Conservation (phyloP, 2,113 vertebrate species). For the Garra rufa region DNA sequence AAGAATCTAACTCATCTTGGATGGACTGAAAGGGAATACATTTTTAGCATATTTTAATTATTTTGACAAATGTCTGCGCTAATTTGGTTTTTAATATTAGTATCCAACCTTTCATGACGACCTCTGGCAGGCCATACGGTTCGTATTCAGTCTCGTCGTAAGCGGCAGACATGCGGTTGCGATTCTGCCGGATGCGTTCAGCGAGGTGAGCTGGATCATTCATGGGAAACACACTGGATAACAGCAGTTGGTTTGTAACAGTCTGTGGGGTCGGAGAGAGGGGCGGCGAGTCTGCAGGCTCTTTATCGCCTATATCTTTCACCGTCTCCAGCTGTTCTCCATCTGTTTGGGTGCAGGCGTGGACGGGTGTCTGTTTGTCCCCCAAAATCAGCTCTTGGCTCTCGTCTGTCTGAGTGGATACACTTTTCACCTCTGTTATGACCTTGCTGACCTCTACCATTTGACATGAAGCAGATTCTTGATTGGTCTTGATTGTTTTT, state of each 20-base stretch:
- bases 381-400: not conserved
- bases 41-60: not conserved
- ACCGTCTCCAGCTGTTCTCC: conserved; percentile 17
- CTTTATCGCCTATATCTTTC: conserved; percentile 38
- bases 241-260: conserved; percentile 52
- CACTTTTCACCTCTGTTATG: conserved; percentile 37
- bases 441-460: conserved; percentile 20
- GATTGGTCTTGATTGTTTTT: not conserved
- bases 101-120: conserved; percentile 81
- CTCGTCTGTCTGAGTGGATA: conserved; percentile 72
- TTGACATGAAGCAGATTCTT: conserved; percentile 15
- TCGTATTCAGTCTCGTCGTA: conserved; percentile 82
- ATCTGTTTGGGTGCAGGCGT: conserved; percentile 67
- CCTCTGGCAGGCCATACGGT: conserved; percentile 82
- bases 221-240: conserved; percentile 73
- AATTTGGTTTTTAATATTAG: not conserved
- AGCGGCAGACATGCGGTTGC: conserved; percentile 77
- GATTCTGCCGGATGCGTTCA: conserved; percentile 74
- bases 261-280: conserved; percentile 38
- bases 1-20: not conserved
- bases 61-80: not conserved
- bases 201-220: conserved; percentile 76
- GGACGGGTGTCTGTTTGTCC: conserved; percentile 1
- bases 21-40: not conserved
- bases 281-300: conserved; percentile 53